These are phyloP conservation scores for Phalloptychus januarius DNA, from an alignment of 2,797 vertebrate species.

Conservation along the genomic window DNA sequence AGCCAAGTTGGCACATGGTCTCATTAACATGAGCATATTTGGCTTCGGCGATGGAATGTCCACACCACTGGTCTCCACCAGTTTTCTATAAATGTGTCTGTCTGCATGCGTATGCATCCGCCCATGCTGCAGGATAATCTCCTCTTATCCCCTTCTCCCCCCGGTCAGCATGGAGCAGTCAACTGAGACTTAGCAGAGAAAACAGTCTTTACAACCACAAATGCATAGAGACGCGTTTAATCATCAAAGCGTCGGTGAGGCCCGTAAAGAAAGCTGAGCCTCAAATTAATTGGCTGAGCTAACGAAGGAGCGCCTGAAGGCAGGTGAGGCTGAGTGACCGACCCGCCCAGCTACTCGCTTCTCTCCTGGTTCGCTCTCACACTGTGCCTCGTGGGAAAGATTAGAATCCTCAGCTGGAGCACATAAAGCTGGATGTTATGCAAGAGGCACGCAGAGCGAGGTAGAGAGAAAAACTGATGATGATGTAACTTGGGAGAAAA, in stretches of 20 bases:
- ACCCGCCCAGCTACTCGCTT: slow-evolving; percentile 33
- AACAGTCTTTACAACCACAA: neutral
- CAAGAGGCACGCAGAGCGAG: slow-evolving; percentile 65
- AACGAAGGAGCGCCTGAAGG: slow-evolving; percentile 56
- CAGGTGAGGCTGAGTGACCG: slow-evolving; percentile 34
- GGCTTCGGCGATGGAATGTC: slow-evolving; percentile 30
- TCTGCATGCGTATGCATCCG: neutral
- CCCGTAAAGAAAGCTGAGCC: slow-evolving; percentile 52
- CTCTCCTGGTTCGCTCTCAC: slow-evolving; percentile 55
- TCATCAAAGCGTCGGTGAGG: slow-evolving; percentile 36
- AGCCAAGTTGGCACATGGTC: slow-evolving; percentile 31
- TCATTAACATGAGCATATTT: slow-evolving; percentile 35
- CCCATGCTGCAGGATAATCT: slow-evolving; percentile 50
- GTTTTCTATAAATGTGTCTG: slow-evolving; percentile 27
- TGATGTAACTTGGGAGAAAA: slow-evolving; percentile 73
- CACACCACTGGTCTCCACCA: slow-evolving; percentile 29
- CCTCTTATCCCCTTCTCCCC: slow-evolving; percentile 48
- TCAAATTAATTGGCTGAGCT: slow-evolving; percentile 69
- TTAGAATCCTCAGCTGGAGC: slow-evolving; percentile 80
- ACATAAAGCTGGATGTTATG: slow-evolving; percentile 81
- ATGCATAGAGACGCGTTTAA: slow-evolving; percentile 19
- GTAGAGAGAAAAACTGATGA: slow-evolving; percentile 50
- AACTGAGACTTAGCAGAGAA: slow-evolving; percentile 34
- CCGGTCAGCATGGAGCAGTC: slow-evolving; percentile 31
- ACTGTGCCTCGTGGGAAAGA: slow-evolving; percentile 74